Base-by-base conservation (phyloP, 2,888 invertebrate genomes). In the Phortica magna region DNA sequence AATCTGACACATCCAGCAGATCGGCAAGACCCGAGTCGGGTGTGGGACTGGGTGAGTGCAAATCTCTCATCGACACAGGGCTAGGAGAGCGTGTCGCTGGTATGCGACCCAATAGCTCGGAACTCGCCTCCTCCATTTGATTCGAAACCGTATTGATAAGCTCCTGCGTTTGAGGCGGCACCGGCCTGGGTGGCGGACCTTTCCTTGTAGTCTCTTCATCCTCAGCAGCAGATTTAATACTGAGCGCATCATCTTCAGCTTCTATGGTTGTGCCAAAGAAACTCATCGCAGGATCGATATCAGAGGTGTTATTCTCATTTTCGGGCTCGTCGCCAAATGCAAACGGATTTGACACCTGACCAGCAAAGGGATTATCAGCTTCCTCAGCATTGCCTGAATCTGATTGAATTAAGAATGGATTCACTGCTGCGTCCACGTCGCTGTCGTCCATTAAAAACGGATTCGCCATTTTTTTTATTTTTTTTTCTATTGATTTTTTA, bases 61-160 rank as follows among this genome's bases (percentile, higher is more conserved):
- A 93, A 83, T 96, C 96, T 61, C 95, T 93, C 93, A 96, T 96
- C 10, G 96, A 95, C 0, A 97, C 96, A 0, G 97, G 97, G 90
- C 97, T 97, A 0, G 97, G 97, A 0, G 96, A 96, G 81, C 97
- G 94, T 0, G 97, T 97, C 6, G 95, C 96, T 73, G 97, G 96
- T 78, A 97, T 94, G 78, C 97, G 95, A 83, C 97, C 96, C 76
- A 97, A 91, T 74, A 98, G 92, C 88, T 96, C 95, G 4, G 96
- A 95, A 83, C 97, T 97, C 0, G 97, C 96, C 72, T 96, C 96
- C 88, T 98, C 97, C 95, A 97, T 95, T 76, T 96, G 96, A 1
- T 96, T 97, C 55, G 97, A 97, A 0, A 97, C 97, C 48, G 96
- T 96, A 82, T 96, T 93, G 70, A 97, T 95, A 31, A 98, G 93